Percentiles rank a stretch among this genome's conserved stretches.
Evolutionary conservation across 2,113 vertebrate species (phyloP).

Genomic region (Hippolais icterina): DNA sequence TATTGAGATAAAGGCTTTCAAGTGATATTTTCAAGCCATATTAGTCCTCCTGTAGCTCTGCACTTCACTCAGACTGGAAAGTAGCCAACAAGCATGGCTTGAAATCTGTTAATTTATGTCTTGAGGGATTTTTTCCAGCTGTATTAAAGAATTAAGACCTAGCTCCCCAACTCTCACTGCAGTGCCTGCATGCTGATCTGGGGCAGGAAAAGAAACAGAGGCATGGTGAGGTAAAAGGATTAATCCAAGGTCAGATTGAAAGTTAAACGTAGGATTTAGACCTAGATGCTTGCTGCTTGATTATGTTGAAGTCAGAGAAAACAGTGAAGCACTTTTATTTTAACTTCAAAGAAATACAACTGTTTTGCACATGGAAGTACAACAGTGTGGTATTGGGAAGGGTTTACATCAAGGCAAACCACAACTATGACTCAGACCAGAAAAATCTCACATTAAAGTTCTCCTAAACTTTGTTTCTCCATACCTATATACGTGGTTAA

Average conservation of each 20-base stretch:
- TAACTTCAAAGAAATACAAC: conserved; percentile 46
- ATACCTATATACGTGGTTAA: background rate
- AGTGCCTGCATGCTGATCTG: conserved; percentile 34
- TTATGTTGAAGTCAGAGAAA: conserved; percentile 43
- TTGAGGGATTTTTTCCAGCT: conserved; percentile 62
- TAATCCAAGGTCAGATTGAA: conserved; percentile 48
- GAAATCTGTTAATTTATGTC: conserved; percentile 57
- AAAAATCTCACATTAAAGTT: background rate
- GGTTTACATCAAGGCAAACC: conserved; percentile 42
- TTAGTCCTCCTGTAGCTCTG: background rate
- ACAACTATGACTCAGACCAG: background rate
- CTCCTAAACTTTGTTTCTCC: background rate
- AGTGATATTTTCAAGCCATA: conserved; percentile 32
- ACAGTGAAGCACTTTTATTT: conserved; percentile 39
- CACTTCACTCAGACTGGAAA: conserved; percentile 28
- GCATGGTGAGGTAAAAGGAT: conserved; percentile 53
- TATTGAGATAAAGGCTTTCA: conserved; percentile 22
- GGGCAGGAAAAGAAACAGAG: conserved; percentile 51
- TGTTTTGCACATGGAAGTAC: conserved; percentile 30
- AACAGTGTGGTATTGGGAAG: conserved; percentile 7
- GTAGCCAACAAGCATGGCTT: conserved; percentile 39
- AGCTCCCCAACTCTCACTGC: conserved; percentile 14
- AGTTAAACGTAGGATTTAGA: conserved; percentile 31
- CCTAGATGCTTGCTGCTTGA: background rate
- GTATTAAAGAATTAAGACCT: conserved; percentile 58